Base-by-base conservation (phyloP, 1,140 invertebrate genomes). In the Theocolax elegans region DNA sequence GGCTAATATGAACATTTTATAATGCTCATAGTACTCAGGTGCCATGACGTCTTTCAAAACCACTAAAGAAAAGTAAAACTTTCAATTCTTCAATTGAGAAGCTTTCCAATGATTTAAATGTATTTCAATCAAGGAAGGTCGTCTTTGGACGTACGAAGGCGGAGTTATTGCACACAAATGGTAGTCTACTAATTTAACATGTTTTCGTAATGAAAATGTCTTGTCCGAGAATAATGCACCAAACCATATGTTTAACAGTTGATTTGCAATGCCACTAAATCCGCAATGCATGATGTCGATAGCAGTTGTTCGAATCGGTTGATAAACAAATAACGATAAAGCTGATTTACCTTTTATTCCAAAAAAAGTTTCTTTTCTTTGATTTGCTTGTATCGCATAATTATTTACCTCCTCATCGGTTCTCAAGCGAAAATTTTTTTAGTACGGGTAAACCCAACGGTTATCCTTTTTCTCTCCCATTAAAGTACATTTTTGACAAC, bases 41-140 rank as follows among this genome's bases (percentile, higher is more conserved):
- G 12, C 21, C 66, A 75, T 67, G 0, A 64, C 17, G 17, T 65
- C 56, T 21, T 53, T 23, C 8, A 76, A 35, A 15, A 74, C 8
- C 44, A 67, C 2, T 29, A 68, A 1, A 3, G 51, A 67, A 48
- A 56, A 73, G 42, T 71, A 67, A 1, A 63, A 71, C 51, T 68
- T 71, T 66, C 65, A 35, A 35, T 35, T 35, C 10, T 35, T 35
- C 10, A 35, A 35, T 35, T 35, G 4, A 6, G 31, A 35, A 35
- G 31, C 31, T 10, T 35, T 35, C 31, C 10, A 35, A 35, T 35
- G 10, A 10, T 35, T 35, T 4, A 35, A 10, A 10, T 35, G 31
- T 35, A 6, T 10, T 35, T 35, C 31, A 35, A 35, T 35, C 4
- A 10, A 35, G 10, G 4, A 10, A 10, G 31, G 31, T 35, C 31